Evolutionary conservation across 2,888 invertebrate genomes (phyloP), one percentile per base, ranked within the genome.

Genomic region (Trichogramma dendrolimi): DNA sequence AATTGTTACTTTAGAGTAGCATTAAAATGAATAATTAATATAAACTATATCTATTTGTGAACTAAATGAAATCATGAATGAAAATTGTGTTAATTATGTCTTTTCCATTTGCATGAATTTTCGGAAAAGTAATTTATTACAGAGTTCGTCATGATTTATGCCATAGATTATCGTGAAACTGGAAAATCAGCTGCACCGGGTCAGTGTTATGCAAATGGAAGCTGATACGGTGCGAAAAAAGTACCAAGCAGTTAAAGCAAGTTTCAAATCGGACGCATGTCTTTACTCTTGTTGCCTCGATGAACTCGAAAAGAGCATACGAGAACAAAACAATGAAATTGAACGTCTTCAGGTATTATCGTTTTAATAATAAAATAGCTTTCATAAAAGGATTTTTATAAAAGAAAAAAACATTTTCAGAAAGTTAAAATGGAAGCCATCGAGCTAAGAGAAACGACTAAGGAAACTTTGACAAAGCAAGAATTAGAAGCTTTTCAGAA

Each of bases 101-200:
- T 27, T 27, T 27, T 27, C 2, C 27, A 2, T 27, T 27, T 27
- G 27, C 27, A 27, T 27, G 27, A 49, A 14, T 11, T 11, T 11
- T 11, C 6, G 14, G 4, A 7, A 49, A 10, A 11, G 2, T 11
- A 11, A 49, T 10, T 11, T 49, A 49, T 49, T 14, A 11, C 27
- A 53, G 40, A 39, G 53, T 27, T 11, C 47, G 47, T 48, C 51
- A 50, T 6, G 42, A 55, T 57, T 59, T 59, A 51, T 60, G 10
- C 50, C 59, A 6, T 67, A 81, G 81, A 75, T 77, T 72, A 78
- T 81, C 50, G 72, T 87, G 5, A 86, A 87, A 69, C 78, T 92
- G 67, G 92, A 92, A 78, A 92, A 92, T 73, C 88, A 89, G 75
- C 88, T 92, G 63, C 91, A 92, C 73, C 87, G 89, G 64, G 86